Percentiles rank a stretch among this genome's conserved stretches.
Conservation (phyloP, 1,140 invertebrate genomes). For the Nomia melanderi region DNA sequence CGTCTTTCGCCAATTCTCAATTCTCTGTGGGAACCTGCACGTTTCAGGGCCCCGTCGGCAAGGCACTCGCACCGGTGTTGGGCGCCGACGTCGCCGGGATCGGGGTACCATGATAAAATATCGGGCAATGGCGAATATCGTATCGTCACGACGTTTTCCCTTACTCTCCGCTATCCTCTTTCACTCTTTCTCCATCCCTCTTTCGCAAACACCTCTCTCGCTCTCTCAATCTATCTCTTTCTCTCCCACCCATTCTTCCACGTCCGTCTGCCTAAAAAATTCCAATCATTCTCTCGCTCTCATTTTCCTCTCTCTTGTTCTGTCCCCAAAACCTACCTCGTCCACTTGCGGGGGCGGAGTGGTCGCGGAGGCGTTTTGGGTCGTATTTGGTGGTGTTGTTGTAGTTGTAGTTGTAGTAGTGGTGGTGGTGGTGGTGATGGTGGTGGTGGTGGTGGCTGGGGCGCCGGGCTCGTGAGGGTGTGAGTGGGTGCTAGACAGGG, state of each 20-base stretch:
- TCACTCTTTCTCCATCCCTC: conserved; percentile 12
- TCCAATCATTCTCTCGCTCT: conserved; percentile 8
- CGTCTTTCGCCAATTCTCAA: conserved; percentile 38
- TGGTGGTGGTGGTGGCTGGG: conserved; percentile 65
- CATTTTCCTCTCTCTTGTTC: conserved; percentile 47
- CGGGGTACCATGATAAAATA: neutral
- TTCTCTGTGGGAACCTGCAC: neutral
- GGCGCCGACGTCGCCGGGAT: neutral
- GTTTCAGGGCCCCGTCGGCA: too few relatives aligned
- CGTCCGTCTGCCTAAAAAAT: too few relatives aligned
- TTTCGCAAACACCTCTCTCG: neutral
- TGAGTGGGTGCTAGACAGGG: conserved; percentile 79
- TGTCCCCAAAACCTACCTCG: conserved; percentile 79
- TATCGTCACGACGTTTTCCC: conserved; percentile 14
- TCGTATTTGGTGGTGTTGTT: conserved; percentile 75
- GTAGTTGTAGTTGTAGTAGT: conserved; percentile 70
- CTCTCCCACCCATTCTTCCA: conserved; percentile 25
- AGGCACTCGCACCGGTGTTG: too few relatives aligned
- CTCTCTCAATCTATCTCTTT: conserved; percentile 21
- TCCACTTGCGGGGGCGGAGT: conserved; percentile 78
- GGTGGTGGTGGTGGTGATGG: conserved; percentile 64
- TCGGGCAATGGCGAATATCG: neutral
- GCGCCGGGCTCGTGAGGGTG: conserved; percentile 73
- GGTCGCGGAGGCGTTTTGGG: conserved; percentile 76
- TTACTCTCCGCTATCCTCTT: too few relatives aligned